Percentiles rank a stretch among this genome's conserved stretches.
Evolutionary conservation across 2,888 invertebrate genomes (phyloP).

Genomic region (Neoascia interrupta): DNA sequence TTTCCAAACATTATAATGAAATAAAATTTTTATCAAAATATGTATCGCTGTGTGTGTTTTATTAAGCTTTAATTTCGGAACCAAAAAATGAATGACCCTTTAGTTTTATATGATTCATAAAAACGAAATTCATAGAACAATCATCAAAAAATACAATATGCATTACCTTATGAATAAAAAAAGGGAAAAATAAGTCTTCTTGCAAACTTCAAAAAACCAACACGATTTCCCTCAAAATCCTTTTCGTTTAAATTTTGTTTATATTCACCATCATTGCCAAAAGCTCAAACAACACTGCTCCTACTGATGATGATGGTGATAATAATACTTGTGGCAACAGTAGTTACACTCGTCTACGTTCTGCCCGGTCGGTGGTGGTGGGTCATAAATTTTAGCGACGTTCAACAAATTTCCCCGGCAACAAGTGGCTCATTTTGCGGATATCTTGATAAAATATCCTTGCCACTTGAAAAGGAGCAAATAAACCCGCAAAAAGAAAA

Average conservation of each 20-base stretch:
- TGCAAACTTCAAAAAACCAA: too few species aligned
- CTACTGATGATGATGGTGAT: conserved; percentile 48
- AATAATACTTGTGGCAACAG: conserved; percentile 72
- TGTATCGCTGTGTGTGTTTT: too few species aligned
- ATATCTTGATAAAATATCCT: conserved; percentile 68
- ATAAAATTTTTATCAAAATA: too few species aligned
- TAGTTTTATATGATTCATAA: too few species aligned
- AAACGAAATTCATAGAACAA: too few species aligned
- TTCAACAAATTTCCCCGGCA: conserved; percentile 78
- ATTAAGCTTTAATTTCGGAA: too few species aligned
- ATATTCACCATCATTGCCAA: conserved; percentile 23
- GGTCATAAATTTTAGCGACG: conserved; percentile 78
- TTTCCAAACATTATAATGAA: too few species aligned
- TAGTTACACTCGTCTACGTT: conserved; percentile 52
- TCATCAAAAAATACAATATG: too few species aligned
- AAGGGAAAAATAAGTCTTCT: too few species aligned
- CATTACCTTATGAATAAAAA: too few species aligned
- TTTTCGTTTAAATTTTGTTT: conserved; percentile 22
- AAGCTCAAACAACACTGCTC: conserved; percentile 21
- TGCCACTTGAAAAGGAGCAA: conserved; percentile 17
- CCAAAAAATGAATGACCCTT: too few species aligned
- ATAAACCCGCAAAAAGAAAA: not conserved
- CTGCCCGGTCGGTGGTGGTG: conserved; percentile 51
- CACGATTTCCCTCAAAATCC: too few species aligned
- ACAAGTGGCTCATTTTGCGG: conserved; percentile 76